A percentile compares a stretch with the other conserved stretches of the same genome.
Evolutionary conservation across 2,888 invertebrate genomes (phyloP).

Genomic region (Coenonympha glycerion): DNA sequence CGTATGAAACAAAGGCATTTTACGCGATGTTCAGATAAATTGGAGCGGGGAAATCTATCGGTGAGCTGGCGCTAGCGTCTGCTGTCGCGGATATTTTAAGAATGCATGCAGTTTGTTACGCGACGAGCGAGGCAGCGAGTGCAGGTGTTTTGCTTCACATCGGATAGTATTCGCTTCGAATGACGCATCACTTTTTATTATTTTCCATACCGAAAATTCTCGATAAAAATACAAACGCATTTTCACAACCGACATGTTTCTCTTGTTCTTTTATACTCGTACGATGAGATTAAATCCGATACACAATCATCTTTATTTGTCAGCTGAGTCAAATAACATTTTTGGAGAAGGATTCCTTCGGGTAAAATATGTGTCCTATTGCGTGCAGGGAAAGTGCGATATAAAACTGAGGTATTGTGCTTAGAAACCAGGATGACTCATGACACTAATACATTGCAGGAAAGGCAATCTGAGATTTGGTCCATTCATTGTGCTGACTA

Average conservation of each 20-base stretch:
- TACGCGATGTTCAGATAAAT: not conserved
- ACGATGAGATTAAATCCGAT: no score
- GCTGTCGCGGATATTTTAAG: conserved; percentile 23
- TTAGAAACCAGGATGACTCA: no score
- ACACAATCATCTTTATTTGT: no score
- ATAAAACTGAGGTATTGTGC: no score
- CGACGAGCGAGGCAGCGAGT: conserved; percentile 5
- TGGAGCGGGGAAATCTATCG: not conserved
- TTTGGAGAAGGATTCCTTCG: no score
- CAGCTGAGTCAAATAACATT: no score
- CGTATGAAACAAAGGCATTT: not conserved
- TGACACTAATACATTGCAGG: no score
- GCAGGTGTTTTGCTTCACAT: conserved; percentile 30
- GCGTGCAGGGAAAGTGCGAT: no score
- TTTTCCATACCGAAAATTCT: not conserved
- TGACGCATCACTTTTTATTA: conserved; percentile 8
- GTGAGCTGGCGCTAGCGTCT: not conserved
- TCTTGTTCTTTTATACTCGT: not conserved
- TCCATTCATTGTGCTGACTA: no score
- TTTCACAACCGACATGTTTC: not conserved
- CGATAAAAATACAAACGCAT: no score
- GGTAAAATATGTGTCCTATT: no score
- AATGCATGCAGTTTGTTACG: conserved; percentile 28
- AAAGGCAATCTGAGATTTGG: no score
- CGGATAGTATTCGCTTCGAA: conserved; percentile 18